Base-by-base conservation (phyloP, 2,888 invertebrate genomes). In the Drosophila parthenogenetica region DNA sequence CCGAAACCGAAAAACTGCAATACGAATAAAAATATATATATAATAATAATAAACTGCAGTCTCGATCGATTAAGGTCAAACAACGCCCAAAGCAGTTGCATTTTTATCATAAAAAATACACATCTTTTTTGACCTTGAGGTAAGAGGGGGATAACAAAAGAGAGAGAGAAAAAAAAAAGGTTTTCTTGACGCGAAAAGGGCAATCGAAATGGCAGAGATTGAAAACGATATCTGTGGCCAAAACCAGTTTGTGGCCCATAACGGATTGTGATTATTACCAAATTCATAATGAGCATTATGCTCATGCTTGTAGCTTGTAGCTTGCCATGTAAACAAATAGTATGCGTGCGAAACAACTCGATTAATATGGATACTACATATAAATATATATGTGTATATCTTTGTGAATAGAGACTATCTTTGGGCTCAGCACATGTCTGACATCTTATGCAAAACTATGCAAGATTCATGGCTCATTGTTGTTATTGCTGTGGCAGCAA, bases 311-410 rank as follows among this genome's bases (percentile, higher is more conserved):
- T 70, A 65, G 70, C 73, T 71, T 19, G 19, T 19, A 29, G 29
- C 29, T 29, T 65, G 62, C 68, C 86, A 79, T 81, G 81, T 86
- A 58, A 86, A 77, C 83, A 80, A 48, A 67, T 10, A 29, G 55
- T 48, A 55, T 77, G 83, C 82, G 87, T 85, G 83, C 87, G 73
- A 87, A 87, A 79, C 66, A 78, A 79, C 73, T 78, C 82, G 85
- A 87, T 83, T 83, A 84, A 84, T 87, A 76, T 69, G 49, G 11
- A 62, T 19, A 35, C 35, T 35, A 53, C 25, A 10, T 46, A 3
- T 37, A 46, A 32, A 13, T 40, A 49, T 35, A 45, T 57, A 43
- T 54, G 29, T 29, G 19, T 14, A 17, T 17, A n/a, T 7, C 25
- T 29, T 29, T 35, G 45, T 58, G 11, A 54, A 39, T 51, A 14